Conservation (phyloP, 2,113 vertebrate species). For the Brachyhypopomus gauderio region DNA sequence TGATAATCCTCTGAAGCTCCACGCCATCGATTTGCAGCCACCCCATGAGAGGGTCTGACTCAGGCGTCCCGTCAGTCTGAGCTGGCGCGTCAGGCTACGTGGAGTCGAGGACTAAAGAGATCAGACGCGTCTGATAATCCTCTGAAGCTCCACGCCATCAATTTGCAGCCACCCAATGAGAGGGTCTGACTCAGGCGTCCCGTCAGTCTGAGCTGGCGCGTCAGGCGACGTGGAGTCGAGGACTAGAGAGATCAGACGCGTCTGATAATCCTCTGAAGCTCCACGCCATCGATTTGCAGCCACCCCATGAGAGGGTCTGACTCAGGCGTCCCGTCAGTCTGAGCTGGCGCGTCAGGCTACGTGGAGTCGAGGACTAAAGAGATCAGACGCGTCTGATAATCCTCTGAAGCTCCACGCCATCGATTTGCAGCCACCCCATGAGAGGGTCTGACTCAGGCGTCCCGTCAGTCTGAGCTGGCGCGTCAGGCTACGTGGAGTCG, state of each 20-base stretch:
- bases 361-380: slow-evolving; percentile 47
- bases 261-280: slow-evolving; percentile 61
- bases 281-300: neutral
- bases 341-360: slow-evolving; percentile 42
- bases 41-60: too few relatives aligned
- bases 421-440: neutral
- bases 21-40: neutral
- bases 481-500: too few relatives aligned
- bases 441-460: too few relatives aligned
- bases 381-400: slow-evolving; percentile 58
- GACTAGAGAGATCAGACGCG: slow-evolving; percentile 41
- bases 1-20: slow-evolving; percentile 57
- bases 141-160: slow-evolving; percentile 37
- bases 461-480: too few relatives aligned
- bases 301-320: neutral
- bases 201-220: too few relatives aligned
- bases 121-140: slow-evolving; percentile 58
- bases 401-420: slow-evolving; percentile 38
- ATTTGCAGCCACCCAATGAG: neutral
- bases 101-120: slow-evolving; percentile 44
- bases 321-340: too few relatives aligned
- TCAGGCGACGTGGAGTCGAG: slow-evolving; percentile 51
- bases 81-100: slow-evolving; percentile 45
- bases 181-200: too few relatives aligned
- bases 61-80: too few relatives aligned